phyloP scores from a whole-genome alignment of 2,113 vertebrate species.

The Chlamydotis undulata region DNA sequence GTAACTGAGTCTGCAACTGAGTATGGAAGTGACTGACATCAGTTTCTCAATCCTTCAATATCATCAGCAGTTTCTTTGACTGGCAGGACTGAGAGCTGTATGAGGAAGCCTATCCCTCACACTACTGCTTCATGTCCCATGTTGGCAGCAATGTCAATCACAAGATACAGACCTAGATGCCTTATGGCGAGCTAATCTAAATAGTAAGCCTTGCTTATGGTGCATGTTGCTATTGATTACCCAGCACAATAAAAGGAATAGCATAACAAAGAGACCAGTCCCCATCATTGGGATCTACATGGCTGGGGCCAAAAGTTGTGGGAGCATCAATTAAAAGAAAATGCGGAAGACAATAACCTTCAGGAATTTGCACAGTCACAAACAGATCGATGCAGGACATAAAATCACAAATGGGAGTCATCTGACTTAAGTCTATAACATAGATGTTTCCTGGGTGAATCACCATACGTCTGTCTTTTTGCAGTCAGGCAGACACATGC shows the following conservation, averaged over 20 bases:
- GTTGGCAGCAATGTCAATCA: background rate
- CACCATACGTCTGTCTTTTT: background rate
- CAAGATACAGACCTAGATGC: background rate
- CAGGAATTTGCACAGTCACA: background rate
- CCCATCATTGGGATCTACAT: fast-evolving
- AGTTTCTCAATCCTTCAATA: background rate
- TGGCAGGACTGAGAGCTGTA: background rate
- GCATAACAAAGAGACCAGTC: background rate
- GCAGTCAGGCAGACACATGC: background rate
- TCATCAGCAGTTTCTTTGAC: background rate
- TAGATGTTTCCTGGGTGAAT: background rate
- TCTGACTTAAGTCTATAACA: background rate
- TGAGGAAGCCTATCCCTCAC: background rate
- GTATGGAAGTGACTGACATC: background rate
- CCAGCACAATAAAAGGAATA: background rate
- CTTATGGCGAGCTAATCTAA: background rate
- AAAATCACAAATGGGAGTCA: background rate
- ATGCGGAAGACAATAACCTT: background rate
- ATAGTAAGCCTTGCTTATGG: background rate
- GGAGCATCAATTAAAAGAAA: background rate
- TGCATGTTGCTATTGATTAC: background rate
- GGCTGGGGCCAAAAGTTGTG: background rate
- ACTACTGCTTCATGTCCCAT: background rate
- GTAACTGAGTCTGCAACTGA: background rate
- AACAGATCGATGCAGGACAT: background rate